Evolutionary conservation across 2,113 vertebrate species (phyloP).

Genomic region (Leucoraja erinaceus): DNA sequence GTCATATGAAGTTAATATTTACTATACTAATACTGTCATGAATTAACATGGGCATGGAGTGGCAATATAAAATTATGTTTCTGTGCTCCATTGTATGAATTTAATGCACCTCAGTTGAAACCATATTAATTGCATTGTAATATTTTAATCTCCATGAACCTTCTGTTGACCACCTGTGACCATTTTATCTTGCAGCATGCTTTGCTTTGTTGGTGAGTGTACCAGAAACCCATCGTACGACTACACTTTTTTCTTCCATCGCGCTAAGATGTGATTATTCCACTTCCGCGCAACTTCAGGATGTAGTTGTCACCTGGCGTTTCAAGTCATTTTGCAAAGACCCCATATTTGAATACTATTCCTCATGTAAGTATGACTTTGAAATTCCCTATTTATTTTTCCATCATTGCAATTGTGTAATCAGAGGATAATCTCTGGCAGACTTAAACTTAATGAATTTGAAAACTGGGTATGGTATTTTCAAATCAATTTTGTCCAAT

Average conservation of each 20-base stretch:
- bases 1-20: too few species aligned
- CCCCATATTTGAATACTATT: constrained; percentile 85
- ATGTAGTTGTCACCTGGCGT: constrained; percentile 80
- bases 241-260: constrained; percentile 71
- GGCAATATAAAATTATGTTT: neutral
- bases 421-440: neutral
- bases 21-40: neutral
- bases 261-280: constrained; percentile 79
- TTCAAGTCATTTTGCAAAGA: constrained; percentile 95
- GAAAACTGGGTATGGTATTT: neutral
- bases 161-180: neutral
- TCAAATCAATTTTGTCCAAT: neutral
- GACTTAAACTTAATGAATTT: neutral
- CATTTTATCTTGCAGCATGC: constrained; percentile 57
- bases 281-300: constrained; percentile 75
- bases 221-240: constrained; percentile 60
- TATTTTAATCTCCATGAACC: neutral
- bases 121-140: neutral
- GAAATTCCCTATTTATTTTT: neutral
- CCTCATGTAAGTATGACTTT: constrained; percentile 60
- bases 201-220: constrained; percentile 71
- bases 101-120: neutral
- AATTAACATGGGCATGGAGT: neutral
- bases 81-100: neutral
- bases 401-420: too few species aligned